phyloP scores from a whole-genome alignment of 2,797 vertebrate species.

The Vultur gryphus region DNA sequence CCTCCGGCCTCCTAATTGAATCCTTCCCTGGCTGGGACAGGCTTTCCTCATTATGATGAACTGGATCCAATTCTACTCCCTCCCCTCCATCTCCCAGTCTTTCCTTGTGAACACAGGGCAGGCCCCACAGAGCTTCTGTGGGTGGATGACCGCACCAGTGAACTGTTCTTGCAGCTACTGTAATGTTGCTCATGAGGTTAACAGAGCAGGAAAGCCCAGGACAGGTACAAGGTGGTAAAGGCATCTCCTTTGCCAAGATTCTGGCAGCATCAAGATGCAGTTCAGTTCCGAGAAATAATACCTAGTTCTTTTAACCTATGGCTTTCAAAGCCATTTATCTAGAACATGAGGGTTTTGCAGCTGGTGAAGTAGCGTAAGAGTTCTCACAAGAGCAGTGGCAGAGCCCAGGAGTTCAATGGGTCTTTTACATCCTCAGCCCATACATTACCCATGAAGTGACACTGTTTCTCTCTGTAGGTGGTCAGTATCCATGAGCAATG shows the following conservation, averaged over 20 bases:
- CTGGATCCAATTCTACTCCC: constrained; percentile 46
- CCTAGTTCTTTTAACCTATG: neutral
- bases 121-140: constrained; percentile 5
- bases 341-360: neutral
- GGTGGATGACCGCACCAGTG: neutral
- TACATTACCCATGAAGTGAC: neutral
- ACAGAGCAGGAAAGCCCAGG: neutral
- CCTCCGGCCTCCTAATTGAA: constrained; percentile 47
- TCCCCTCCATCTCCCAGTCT: neutral
- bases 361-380: neutral
- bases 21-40: constrained; percentile 37
- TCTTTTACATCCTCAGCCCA: neutral
- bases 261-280: neutral
- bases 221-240: neutral
- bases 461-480: neutral
- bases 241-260: neutral
- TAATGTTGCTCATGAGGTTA: neutral
- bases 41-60: constrained; percentile 40
- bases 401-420: neutral
- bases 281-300: neutral
- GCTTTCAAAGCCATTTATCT: neutral
- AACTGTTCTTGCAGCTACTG: constrained; percentile 23
- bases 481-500: neutral
- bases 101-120: neutral
- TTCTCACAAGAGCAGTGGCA: neutral